phyloP scores from a whole-genome alignment of 2,888 invertebrate genomes.

The Orgyia antiqua region DNA sequence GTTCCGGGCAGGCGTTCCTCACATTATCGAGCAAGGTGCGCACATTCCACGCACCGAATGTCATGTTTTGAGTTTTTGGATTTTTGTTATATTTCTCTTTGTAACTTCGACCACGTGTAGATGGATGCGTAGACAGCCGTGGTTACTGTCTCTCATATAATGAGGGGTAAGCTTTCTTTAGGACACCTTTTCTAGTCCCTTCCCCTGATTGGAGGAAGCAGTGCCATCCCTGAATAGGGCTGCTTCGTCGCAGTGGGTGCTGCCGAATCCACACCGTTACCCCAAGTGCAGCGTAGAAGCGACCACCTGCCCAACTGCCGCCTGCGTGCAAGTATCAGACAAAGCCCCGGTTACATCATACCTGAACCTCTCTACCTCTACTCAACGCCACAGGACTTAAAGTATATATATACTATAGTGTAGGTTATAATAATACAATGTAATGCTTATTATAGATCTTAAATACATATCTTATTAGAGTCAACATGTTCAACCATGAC shows the following conservation, averaged over 20 bases:
- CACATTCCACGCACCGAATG: no score
- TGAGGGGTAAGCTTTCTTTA: not conserved
- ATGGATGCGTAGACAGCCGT: not conserved
- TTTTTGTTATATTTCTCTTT: no score
- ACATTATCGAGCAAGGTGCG: no score
- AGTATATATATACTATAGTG: no score
- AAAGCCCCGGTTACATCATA: not conserved
- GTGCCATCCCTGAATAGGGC: not conserved
- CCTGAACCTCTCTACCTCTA: not conserved
- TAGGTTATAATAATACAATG: no score
- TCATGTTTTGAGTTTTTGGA: no score
- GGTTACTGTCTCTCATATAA: not conserved
- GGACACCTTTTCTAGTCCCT: not conserved
- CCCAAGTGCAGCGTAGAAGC: not conserved
- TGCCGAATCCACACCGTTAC: not conserved
- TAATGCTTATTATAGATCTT: no score
- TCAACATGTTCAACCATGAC: no score
- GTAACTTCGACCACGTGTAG: no score
- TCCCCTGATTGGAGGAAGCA: no score
- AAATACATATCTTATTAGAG: no score
- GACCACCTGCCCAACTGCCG: not conserved
- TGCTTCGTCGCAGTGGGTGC: not conserved
- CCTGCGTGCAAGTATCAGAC: not conserved
- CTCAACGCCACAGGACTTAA: not conserved
- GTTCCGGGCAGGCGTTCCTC: no score